Evolutionary conservation across 2,888 invertebrate genomes (phyloP), one percentile per base, ranked within the genome.

Genomic region (Harpagoxenus sublaevis): DNA sequence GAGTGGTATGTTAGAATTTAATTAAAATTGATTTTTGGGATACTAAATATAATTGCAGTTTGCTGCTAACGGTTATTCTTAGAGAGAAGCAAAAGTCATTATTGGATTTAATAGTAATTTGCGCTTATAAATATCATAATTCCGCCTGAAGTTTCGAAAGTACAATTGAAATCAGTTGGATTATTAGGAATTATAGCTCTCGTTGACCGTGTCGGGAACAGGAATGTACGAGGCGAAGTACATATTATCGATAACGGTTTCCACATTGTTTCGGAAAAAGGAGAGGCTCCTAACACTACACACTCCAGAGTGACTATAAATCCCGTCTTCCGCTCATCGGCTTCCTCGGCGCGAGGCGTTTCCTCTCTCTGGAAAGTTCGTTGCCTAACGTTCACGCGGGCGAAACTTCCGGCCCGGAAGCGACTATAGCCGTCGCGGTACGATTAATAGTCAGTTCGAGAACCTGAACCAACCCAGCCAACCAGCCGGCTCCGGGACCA

Each of bases 361-460:
- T 73, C 63, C 84, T 70, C 63, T 83, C 35, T 53, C 63, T 62
- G 63, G 35, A 81, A 81, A 81, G 73, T 60, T 71, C 48, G 85
- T 73, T 62, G 75, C 68, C 78, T 60, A 68, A 68, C 53, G 68
- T 68, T 74, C 85, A 78, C 73, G 60, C 79, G 60, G 71, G 73
- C 81, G 68, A 84, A 83, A 87, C 86, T 90, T 90, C 89, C 89
- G 90, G 71, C 35, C 87, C 89, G 89, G 90, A 89, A 85, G 90
- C 81, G 85, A 79, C 70, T 86, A 84, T 85, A 85, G 77, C 53
- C 84, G 35, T 71, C 84, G 82, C 74, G 63, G 84, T 82, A 88
- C 91, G 91, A 92, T 92, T 92, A 92, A 92, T 92, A 90, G 92
- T 90, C 89, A 89, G 88, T 89, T 90, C 79, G 87, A 81, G 79